Evolutionary conservation across 2,888 invertebrate genomes (phyloP).

Genomic region (Globia sparganii): DNA sequence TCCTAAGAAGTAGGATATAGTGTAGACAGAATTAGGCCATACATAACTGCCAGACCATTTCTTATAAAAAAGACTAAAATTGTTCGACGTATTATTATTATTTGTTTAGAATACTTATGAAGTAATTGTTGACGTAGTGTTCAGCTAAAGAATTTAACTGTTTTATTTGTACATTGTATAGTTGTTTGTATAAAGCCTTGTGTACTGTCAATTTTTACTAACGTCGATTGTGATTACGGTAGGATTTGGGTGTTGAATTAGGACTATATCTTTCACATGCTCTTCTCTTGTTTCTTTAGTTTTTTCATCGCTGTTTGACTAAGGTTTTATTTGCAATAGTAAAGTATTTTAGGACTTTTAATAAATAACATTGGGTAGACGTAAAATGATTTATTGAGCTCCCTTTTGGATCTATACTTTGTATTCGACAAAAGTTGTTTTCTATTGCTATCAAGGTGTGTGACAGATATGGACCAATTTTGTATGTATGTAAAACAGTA

Average conservation of each 20-base stretch:
- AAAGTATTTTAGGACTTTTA: constrained; percentile 1
- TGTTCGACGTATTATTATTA: constrained; percentile 19
- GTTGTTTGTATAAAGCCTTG: constrained; percentile 62
- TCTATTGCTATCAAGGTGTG: constrained; percentile 29
- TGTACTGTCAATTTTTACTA: constrained; percentile 66
- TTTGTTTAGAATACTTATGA: constrained; percentile 48
- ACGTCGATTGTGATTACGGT: constrained; percentile 46
- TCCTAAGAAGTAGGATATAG: constrained; percentile 5
- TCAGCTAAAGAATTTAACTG: constrained; percentile 35
- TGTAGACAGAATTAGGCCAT: constrained; percentile 9
- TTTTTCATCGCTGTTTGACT: constrained; percentile 10
- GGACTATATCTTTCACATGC: constrained; percentile 56
- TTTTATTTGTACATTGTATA: constrained; percentile 50
- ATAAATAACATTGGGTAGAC: not conserved
- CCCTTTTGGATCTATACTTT: constrained; percentile 19
- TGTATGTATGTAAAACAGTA: constrained; percentile 56
- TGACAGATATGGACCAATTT: constrained; percentile 54
- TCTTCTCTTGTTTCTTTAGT: constrained; percentile 4
- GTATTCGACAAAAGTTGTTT: constrained; percentile 23
- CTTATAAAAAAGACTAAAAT: constrained; percentile 44
- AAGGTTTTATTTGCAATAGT: constrained; percentile 20
- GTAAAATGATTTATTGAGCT: not conserved
- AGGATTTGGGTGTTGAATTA: constrained; percentile 30
- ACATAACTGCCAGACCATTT: constrained; percentile 51
- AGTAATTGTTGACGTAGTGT: constrained; percentile 52